Evolutionary conservation across 2,888 invertebrate genomes (phyloP), one percentile per base, ranked within the genome.

Genomic region (Xanthorhoe designata): DNA sequence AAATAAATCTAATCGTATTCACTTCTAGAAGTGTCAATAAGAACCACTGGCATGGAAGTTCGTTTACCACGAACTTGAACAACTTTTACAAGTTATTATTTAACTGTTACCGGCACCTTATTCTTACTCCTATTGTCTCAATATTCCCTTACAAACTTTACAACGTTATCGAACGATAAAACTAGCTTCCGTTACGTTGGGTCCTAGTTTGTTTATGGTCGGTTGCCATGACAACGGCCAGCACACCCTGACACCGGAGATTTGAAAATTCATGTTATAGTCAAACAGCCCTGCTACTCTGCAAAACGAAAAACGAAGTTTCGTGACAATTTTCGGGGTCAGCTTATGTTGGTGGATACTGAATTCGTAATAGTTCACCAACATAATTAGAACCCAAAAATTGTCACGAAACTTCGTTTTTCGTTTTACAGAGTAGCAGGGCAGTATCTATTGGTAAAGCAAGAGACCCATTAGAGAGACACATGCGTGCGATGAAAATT

Each of bases 201-300:
- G 51, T 63, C 62, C 59, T 7, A 59, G 73, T 78, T 78, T 84
- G 86, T 86, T 84, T 80, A 82, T 74, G 65, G 61, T 64, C 7
- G 19, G 82, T 84, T 64, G 65, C 74, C 73, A 81, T 82, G 78
- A 78, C 66, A 70, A 83, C 82, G 68, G 70, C 68, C 71, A 68
- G 71, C 66, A 71, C 72, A 69, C 69, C 77, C 73, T 72, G 77
- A 75, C 71, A 75, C 77, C 58, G 19, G 55, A 69, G 62, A 62
- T 60, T 57, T 51, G 53, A 45, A 51, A 52, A 59, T 45, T 42
- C 52, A 50, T 66, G 45, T 9, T 29, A 55, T n/a, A n/a, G n/a
- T n/a, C n/a, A n/a, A n/a, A n/a, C n/a, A n/a, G n/a, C n/a, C n/a
- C n/a, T n/a, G n/a, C n/a, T n/a, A n/a, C n/a, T n/a, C n/a, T n/a